phyloP scores from a whole-genome alignment of 2,888 invertebrate species.

The Listrodromus nycthemerus region DNA sequence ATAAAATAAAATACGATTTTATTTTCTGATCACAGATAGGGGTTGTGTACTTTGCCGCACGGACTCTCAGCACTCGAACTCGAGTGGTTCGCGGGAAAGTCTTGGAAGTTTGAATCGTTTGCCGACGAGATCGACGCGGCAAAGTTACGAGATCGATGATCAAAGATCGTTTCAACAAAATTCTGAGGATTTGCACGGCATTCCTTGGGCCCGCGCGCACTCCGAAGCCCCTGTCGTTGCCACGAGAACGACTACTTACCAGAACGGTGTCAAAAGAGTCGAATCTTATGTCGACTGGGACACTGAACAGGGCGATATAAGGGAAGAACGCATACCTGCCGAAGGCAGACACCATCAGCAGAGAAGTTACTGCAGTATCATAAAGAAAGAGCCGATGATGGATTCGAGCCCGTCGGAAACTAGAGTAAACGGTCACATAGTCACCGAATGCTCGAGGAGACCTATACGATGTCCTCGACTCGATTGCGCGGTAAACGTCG shows the following conservation, averaged over 20 bases:
- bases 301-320: constrained; percentile 33
- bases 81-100: constrained; percentile 71
- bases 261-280: constrained; percentile 44
- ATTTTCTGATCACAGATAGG: constrained; percentile 66
- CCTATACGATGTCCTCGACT: constrained; percentile 86
- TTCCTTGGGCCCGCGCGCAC: constrained; percentile 66
- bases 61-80: constrained; percentile 71
- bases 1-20: constrained; percentile 23
- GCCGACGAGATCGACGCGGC: constrained; percentile 46
- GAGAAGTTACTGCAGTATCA: constrained; percentile 72
- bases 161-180: constrained; percentile 38
- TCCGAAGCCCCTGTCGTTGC: constrained; percentile 43
- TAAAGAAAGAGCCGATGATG: constrained; percentile 64
- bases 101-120: constrained; percentile 57
- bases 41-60: constrained; percentile 72
- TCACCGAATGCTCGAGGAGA: constrained; percentile 80
- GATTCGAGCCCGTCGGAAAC: constrained; percentile 71
- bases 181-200: constrained; percentile 55
- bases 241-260: constrained; percentile 49
- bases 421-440: constrained; percentile 73
- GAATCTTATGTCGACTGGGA: constrained; percentile 63
- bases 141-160: constrained; percentile 57
- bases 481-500: constrained; percentile 86
- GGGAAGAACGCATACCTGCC: constrained; percentile 49
- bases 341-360: constrained; percentile 67